A percentile compares a stretch with the other conserved stretches of the same genome.
Evolutionary conservation across 1,140 invertebrate species (phyloP).

Genomic region (Leptoteleia sp.): DNA sequence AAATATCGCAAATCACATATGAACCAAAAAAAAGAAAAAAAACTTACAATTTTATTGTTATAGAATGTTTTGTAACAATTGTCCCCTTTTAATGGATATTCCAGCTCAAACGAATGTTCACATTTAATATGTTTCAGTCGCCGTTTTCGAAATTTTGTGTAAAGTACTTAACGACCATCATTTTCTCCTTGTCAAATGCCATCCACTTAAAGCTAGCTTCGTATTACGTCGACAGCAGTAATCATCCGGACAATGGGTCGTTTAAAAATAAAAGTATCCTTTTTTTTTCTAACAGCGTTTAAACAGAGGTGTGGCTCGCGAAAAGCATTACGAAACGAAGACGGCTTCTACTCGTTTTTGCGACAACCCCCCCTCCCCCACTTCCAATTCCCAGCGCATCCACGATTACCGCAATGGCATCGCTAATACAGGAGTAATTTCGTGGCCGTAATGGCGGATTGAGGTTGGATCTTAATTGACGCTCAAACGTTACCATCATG

Average conservation of each 20-base stretch:
- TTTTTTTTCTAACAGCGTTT: slow-evolving; percentile 12
- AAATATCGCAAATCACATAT: no score
- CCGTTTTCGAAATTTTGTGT: not conserved
- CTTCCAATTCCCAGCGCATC: no score
- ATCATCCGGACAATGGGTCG: slow-evolving; percentile 18
- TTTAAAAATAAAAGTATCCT: slow-evolving; percentile 11
- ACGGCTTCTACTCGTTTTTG: slow-evolving; percentile 2
- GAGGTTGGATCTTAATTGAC: no score
- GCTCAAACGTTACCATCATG: not conserved
- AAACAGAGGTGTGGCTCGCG: slow-evolving; percentile 13
- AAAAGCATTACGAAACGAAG: slow-evolving; percentile 6
- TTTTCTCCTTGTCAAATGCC: slow-evolving; percentile 21
- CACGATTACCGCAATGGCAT: no score
- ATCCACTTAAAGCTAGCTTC: not conserved
- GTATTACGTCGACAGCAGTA: slow-evolving; percentile 11
- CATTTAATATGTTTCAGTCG: not conserved
- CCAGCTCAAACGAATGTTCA: no score
- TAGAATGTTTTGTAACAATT: no score
- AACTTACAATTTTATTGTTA: no score
- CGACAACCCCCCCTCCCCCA: no score
- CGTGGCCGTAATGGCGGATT: no score
- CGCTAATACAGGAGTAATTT: no score
- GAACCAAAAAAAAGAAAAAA: no score
- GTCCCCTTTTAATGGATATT: no score
- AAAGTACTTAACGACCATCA: slow-evolving; percentile 1